Base-by-base conservation (phyloP, 2,888 invertebrate genomes). In the Oscheius sp. region DNA sequence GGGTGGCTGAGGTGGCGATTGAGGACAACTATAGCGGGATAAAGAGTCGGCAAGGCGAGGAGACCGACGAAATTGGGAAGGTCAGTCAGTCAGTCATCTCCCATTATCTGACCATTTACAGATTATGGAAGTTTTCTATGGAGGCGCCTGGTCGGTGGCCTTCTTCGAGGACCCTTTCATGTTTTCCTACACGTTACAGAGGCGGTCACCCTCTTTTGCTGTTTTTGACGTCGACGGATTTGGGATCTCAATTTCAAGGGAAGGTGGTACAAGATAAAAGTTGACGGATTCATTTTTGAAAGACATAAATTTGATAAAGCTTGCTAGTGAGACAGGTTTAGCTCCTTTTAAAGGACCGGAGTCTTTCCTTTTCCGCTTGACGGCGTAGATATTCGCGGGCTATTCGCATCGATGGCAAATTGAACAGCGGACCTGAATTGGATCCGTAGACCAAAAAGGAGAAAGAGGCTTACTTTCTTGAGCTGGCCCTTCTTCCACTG, bases 191-290 rank as follows among this genome's bases (percentile, higher is more conserved):
- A 71, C 71, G 7, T 25, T 71, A 12, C 53, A 71, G 61, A 71
- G 25, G 35, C 25, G 71, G 61, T 27, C 52, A 9, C 63, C 71
- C 21, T 52, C 61, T 52, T 71, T 61, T 16, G 23, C 61, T n/a
- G 63, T 71, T 18, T 49, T 71, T 35, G 71, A 71, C 52, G 71
- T 71, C 21, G 52, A 71, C 49, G 63, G 71, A 13, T 45, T 61
- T 23, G 71, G 71, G 13, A 25, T 71, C 16, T 46, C 59, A 12
- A 61, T 71, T 1, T 25, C 71, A 0, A 59, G 63, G 16, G 71
- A 71, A 13, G 55, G 55, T 35, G 59, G 69, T 3, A 69, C 66
- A 12, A 21, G 49, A 45, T 63, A 59, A 16, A 69, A 21, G 13
- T 55, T 29, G 35, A 35, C 35, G 35, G 35, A 35, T 69, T 55